Base-by-base conservation (phyloP, 2,888 invertebrate species). In the Galerucella calmariensis region DNA sequence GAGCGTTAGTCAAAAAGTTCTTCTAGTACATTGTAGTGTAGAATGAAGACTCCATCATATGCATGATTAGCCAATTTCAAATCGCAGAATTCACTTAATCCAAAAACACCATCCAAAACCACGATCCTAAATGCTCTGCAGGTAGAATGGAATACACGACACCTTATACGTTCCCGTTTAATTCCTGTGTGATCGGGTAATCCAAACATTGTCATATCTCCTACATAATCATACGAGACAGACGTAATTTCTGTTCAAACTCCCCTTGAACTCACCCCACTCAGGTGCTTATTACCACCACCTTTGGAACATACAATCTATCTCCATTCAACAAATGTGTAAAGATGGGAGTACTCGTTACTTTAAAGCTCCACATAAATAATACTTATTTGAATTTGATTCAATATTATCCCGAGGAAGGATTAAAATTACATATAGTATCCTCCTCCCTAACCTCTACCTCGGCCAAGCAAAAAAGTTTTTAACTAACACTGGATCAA, bases 161-260 rank as follows among this genome's bases (percentile, higher is more conserved):
- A 35, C n/a, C 14, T 5, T 20, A 35, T 41, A 62, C n/a, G 41
- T 41, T n/a, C 9, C 41, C 6, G 41, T 41, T 62, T 41, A 62
- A 35, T 41, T 20, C 41, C 59, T 59, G 6, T 27, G 11, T 11
- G 59, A 59, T 27, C 27, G 10, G 41, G 35, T 65, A 44, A 65
- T 65, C 20, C 63, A 65, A 46, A 65, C 46, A 65, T 46, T 44
- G 16, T 46, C 63, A 16, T 44, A 27, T 65, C 20, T 16, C 44
- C 46, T 12, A 41, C 46, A 46, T 16, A 20, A 65, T 46, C 20
- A 65, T 65, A 20, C 16, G 63, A 44, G 63, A 46, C 46, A 65
- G 46, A 65, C 16, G 63, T 20, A 41, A 65, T 41, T 41, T 62
- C 62, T 35, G 14, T 14, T 12, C 24, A 5, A 41, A 61, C 62